Percentiles rank a stretch among this genome's conserved stretches.
phyloP scores from a whole-genome alignment of 2,888 invertebrate genomes.

The Drosophila mulleri region DNA sequence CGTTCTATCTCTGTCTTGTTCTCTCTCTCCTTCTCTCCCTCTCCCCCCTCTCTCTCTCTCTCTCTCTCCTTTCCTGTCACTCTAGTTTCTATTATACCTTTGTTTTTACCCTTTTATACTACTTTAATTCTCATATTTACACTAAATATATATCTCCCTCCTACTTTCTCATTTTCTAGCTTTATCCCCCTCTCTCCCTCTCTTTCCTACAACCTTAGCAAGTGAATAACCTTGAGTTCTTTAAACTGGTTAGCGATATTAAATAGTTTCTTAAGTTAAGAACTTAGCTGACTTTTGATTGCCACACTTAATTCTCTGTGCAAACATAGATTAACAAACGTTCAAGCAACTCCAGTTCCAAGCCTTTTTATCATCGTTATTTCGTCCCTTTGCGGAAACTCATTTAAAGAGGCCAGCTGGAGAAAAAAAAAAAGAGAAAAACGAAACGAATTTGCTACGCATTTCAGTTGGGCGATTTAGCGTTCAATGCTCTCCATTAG shows the following conservation, averaged over 20 bases:
- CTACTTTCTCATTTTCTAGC: no score
- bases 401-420: slow-evolving; percentile 50
- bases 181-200: background rate
- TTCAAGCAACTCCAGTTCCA: background rate
- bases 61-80: no score
- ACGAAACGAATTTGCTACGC: slow-evolving; percentile 49
- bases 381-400: slow-evolving; percentile 46
- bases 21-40: background rate
- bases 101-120: no score
- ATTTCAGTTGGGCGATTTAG: slow-evolving; percentile 55
- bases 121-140: no score
- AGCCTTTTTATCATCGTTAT: slow-evolving; percentile 1
- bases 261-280: background rate
- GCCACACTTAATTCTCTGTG: background rate
- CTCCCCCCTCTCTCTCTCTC: background rate
- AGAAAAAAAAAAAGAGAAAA: background rate
- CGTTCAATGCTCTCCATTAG: slow-evolving; percentile 66
- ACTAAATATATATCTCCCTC: no score
- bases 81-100: no score
- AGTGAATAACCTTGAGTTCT: background rate
- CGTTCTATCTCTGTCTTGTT: no score
- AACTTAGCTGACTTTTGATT: background rate
- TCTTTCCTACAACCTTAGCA: background rate
- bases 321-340: background rate
- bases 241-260: background rate